A percentile compares a stretch with the other conserved stretches of the same genome.
phyloP scores from a whole-genome alignment of 2,797 vertebrate species.

The Schizopygopsis malacanthus region DNA sequence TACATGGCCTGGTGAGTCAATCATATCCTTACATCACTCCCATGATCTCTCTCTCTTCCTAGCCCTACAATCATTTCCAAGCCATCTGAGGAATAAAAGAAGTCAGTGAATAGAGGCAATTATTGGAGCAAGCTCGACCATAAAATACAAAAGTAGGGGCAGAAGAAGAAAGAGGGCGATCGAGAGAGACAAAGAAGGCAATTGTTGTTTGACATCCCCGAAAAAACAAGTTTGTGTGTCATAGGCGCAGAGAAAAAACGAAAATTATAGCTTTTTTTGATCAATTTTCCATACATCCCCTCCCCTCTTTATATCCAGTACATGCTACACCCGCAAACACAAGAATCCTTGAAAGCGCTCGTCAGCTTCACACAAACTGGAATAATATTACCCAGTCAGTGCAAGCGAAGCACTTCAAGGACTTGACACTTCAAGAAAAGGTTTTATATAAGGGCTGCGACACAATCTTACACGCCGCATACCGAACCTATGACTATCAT shows the following conservation, averaged over 20 bases:
- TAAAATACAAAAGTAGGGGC: conserved; percentile 53
- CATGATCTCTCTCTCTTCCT: conserved; percentile 46
- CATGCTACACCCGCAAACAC: conserved; percentile 8
- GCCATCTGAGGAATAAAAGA: conserved; percentile 56
- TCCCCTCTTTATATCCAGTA: conserved; percentile 13
- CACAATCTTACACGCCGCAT: conserved; percentile 24
- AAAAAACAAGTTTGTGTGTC: not conserved
- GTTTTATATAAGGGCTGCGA: conserved; percentile 23
- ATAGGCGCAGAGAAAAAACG: not conserved
- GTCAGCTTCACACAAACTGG: conserved; percentile 11
- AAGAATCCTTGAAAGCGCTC: not conserved
- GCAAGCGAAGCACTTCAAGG: conserved; percentile 46
- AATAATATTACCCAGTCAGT: conserved; percentile 38
- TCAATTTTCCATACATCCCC: conserved; percentile 25
- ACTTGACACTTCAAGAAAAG: conserved; percentile 44
- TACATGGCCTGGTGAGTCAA: conserved; percentile 56
- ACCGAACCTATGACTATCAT: conserved; percentile 29
- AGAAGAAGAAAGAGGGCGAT: conserved; percentile 48
- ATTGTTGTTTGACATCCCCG: conserved; percentile 13
- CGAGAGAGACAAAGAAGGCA: conserved; percentile 33
- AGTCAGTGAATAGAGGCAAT: conserved; percentile 66
- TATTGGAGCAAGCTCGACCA: conserved; percentile 70
- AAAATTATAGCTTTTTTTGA: not conserved
- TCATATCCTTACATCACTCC: conserved; percentile 59
- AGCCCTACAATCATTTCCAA: conserved; percentile 55